Evolutionary conservation across 1,140 invertebrate species (phyloP).

Genomic region (Drosophila pachea): DNA sequence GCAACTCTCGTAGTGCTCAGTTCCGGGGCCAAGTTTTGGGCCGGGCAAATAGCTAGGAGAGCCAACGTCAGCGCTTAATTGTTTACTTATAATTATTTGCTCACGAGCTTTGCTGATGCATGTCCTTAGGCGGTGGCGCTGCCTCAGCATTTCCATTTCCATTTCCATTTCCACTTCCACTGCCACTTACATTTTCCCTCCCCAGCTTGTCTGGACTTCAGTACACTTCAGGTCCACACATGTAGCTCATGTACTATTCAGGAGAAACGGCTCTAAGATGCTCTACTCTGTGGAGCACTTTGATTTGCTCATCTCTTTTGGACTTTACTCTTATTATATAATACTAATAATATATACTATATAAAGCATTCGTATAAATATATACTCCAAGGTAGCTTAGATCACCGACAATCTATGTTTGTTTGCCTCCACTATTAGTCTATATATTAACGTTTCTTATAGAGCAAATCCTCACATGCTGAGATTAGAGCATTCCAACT

Average conservation of each 20-base stretch:
- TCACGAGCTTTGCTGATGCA: constrained; percentile 29
- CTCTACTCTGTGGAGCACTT: not conserved
- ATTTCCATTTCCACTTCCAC: not conserved
- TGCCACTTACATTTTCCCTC: not conserved
- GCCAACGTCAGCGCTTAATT: constrained; percentile 26
- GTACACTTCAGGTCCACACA: constrained; percentile 5
- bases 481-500: constrained; percentile 1
- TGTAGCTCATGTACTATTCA: not conserved
- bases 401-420: no score
- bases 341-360: no score
- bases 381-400: no score
- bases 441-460: no score
- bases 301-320: not conserved
- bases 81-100: constrained; percentile 38
- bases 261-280: not conserved
- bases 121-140: constrained; percentile 19
- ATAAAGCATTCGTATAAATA: no score
- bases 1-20: constrained; percentile 1
- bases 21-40: constrained; percentile 11
- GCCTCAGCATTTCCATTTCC: constrained; percentile 8
- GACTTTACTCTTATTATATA: no score
- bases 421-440: not conserved
- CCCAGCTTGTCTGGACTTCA: constrained; percentile 8
- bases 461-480: not conserved
- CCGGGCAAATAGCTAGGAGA: constrained; percentile 6